Evolutionary conservation across 1,140 invertebrate genomes (phyloP).

Genomic region (Trichomalopsis sarcophagae): DNA sequence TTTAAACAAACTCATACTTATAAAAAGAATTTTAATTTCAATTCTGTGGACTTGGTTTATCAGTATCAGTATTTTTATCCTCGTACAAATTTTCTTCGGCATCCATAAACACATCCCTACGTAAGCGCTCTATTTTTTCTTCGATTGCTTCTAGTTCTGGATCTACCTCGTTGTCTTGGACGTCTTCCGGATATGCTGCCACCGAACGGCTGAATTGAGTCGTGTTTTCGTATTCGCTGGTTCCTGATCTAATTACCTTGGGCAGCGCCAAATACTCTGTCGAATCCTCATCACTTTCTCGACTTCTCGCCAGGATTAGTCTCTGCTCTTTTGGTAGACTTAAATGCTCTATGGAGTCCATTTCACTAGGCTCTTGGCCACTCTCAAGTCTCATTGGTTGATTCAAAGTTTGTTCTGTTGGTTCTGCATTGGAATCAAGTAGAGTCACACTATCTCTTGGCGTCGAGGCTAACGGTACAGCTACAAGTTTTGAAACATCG

Average conservation of each 20-base stretch:
- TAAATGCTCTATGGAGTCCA: background rate
- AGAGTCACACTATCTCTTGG: background rate
- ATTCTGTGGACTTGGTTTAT: background rate
- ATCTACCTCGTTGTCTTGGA: background rate
- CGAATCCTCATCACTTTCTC: background rate
- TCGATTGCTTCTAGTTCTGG: background rate
- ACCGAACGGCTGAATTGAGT: background rate
- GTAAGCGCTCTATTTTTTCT: slow-evolving; percentile 22
- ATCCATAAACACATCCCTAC: slow-evolving; percentile 61
- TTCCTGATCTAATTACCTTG: background rate
- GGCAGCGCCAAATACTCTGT: slow-evolving; percentile 3
- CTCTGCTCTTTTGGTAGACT: background rate
- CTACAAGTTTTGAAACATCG: background rate
- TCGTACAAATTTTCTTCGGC: slow-evolving; percentile 46
- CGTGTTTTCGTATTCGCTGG: background rate
- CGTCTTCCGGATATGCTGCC: background rate
- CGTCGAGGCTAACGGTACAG: slow-evolving; percentile 4
- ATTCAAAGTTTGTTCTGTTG: background rate
- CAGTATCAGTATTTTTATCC: background rate
- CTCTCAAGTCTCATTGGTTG: background rate
- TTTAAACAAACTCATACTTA: background rate
- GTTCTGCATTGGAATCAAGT: background rate
- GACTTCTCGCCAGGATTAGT: background rate
- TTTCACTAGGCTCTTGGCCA: background rate
- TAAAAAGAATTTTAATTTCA: background rate